phyloP scores from a whole-genome alignment of 2,888 invertebrate species.

The Ornithoptera priamus region DNA sequence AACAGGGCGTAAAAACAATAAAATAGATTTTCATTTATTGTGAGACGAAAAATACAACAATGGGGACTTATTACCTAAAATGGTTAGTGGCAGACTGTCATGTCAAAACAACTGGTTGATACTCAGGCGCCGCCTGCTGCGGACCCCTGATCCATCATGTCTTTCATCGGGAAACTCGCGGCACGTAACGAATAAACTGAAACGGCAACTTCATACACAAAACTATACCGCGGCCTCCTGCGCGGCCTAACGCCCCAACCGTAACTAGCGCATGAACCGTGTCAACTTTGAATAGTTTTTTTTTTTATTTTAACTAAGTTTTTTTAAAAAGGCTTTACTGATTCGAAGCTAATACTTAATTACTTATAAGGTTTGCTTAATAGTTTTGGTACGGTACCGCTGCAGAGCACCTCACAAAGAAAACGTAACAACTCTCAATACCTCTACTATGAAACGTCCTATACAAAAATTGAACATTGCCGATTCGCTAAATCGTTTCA shows the following conservation, averaged over 20 bases:
- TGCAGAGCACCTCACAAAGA: conserved; percentile 59
- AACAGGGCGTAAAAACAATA: conserved; percentile 75
- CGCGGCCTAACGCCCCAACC: conserved; percentile 65
- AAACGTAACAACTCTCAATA: conserved; percentile 77
- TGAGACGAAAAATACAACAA: conserved; percentile 81
- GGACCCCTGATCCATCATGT: conserved; percentile 72
- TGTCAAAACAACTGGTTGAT: conserved; percentile 71
- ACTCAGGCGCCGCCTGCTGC: conserved; percentile 44
- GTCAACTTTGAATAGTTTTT: conserved; percentile 74
- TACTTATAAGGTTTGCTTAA: conserved; percentile 78
- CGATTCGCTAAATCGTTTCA: conserved; percentile 74
- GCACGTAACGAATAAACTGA: conserved; percentile 75
- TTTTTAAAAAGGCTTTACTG: conserved; percentile 78
- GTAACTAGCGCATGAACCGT: conserved; percentile 72
- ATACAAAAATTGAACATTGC: conserved; percentile 79
- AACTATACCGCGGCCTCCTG: conserved; percentile 64
- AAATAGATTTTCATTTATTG: conserved; percentile 81
- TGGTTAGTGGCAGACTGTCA: conserved; percentile 79
- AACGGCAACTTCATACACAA: conserved; percentile 70
- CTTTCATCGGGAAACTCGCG: conserved; percentile 77
- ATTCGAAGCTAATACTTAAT: conserved; percentile 80
- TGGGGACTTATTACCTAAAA: conserved; percentile 78
- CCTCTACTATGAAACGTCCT: conserved; percentile 78
- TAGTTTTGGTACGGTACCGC: conserved; percentile 54
- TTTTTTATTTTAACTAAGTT: conserved; percentile 69